Base-by-base conservation (phyloP, 2,113 vertebrate genomes). In the Aleadryas rufinucha region DNA sequence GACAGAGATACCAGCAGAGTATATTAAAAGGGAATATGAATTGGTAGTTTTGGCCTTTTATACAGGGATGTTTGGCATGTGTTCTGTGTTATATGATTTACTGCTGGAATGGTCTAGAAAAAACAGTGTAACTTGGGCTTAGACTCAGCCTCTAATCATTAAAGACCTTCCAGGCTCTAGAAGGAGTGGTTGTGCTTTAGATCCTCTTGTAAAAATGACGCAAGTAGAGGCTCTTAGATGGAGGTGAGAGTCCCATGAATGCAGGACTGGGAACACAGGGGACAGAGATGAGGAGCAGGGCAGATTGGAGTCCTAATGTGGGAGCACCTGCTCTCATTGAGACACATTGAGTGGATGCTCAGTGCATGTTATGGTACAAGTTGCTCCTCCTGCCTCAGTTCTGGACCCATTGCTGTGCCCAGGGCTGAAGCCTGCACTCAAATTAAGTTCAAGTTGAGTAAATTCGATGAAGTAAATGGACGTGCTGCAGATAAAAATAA, bases 321-420 rank as follows among this genome's bases (percentile, higher is more conserved):
- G 13, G 30, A 72, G 53, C 27, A 7, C 44, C 35, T 80, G 57
- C 13, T 82, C 57, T 11, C 30, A 35, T 1, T 3, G 16, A 54
- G 26, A n/a, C 39, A 23, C 41, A 8, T 7, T 0, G 3, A 14
- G 10, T 7, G 9, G 13, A 10, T 47, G 27, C 44, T 80, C 72
- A 39, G 16, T 27, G 49, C 15, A 2, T 1, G 4, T 24, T 11
- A 6, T 41, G 13, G 16, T 10, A 6, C 10, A 24, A 5, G 0
- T 2, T 77, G 35, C 37, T 86, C 17, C 37, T 95, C 17, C 49
- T 74, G 63, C n/a, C 59, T 49, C 68, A 3, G 13, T 39, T 77
- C 23, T 54, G 54, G 11, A 13, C 16, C 24, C 42, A 8, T 4
- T 61, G 35, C 26, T 64, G 26, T 35, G 18, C 54, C 16, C 23